Evolutionary conservation across 2,797 vertebrate species (phyloP).

Genomic region (Bradypodion pumilum): DNA sequence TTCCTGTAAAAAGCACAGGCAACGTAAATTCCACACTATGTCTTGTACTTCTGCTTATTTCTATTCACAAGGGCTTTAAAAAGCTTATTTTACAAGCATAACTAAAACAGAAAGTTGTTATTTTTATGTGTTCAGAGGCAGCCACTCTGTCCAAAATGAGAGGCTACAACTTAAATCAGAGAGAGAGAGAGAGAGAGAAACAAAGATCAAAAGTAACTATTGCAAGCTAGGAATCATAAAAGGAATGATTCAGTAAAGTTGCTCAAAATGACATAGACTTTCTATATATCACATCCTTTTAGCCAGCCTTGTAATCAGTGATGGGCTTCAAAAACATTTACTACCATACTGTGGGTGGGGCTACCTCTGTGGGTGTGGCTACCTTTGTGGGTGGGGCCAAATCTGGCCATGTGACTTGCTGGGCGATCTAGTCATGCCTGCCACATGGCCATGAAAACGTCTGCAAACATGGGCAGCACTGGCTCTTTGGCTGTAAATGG

Average conservation of each 20-base stretch:
- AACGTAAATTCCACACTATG: neutral
- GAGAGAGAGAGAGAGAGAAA: neutral
- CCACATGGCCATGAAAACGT: too few relatives aligned
- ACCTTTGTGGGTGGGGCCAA: too few relatives aligned
- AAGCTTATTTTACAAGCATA: neutral
- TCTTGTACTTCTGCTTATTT: neutral
- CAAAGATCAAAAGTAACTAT: neutral
- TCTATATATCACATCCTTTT: neutral
- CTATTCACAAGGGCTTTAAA: neutral
- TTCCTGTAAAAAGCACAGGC: neutral
- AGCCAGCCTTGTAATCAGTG: neutral
- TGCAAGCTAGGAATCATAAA: neutral
- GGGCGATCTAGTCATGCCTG: too few relatives aligned
- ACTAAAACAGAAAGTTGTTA: too few relatives aligned
- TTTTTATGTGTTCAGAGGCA: too few relatives aligned
- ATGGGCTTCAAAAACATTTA: too few relatives aligned
- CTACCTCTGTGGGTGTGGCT: too few relatives aligned
- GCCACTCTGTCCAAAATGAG: neutral
- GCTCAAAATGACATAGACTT: too few relatives aligned
- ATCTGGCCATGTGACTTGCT: too few relatives aligned
- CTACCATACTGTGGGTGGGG: too few relatives aligned
- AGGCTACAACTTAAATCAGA: neutral
- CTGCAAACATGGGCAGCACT: too few relatives aligned
- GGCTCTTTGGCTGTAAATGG: too few relatives aligned
- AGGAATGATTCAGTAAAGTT: neutral